Evolutionary conservation across 2,797 vertebrate species (phyloP).

Genomic region (Amniataba percoides): DNA sequence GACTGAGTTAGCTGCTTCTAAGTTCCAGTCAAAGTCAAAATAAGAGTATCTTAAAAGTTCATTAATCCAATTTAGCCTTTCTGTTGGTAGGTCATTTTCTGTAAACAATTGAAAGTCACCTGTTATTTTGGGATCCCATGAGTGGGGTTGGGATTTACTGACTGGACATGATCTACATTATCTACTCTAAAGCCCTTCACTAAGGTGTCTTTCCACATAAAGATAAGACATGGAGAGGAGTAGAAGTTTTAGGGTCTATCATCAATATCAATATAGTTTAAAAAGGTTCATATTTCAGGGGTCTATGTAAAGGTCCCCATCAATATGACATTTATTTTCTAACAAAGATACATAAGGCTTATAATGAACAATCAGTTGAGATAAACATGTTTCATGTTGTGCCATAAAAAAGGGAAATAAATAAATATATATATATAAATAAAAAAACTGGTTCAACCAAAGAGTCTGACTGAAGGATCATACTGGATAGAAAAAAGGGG

Average conservation of each 20-base stretch:
- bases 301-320: neutral
- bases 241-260: neutral
- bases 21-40: neutral
- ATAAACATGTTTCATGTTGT: no score
- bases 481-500: no score
- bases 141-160: neutral
- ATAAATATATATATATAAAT: neutral
- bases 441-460: no score
- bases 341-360: neutral
- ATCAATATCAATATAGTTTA: neutral
- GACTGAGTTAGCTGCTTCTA: no score
- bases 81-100: neutral
- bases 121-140: neutral
- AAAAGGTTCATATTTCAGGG: neutral
- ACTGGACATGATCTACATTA: neutral
- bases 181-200: neutral
- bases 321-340: neutral
- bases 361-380: neutral
- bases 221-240: neutral
- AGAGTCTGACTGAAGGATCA: no score
- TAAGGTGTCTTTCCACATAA: neutral
- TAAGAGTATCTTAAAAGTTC: no score
- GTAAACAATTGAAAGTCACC: neutral
- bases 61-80: neutral
- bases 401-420: neutral